These are phyloP conservation scores for Dreissena rostriformis DNA, from an alignment of 1,140 invertebrate genomes.

Conservation along the genomic window DNA sequence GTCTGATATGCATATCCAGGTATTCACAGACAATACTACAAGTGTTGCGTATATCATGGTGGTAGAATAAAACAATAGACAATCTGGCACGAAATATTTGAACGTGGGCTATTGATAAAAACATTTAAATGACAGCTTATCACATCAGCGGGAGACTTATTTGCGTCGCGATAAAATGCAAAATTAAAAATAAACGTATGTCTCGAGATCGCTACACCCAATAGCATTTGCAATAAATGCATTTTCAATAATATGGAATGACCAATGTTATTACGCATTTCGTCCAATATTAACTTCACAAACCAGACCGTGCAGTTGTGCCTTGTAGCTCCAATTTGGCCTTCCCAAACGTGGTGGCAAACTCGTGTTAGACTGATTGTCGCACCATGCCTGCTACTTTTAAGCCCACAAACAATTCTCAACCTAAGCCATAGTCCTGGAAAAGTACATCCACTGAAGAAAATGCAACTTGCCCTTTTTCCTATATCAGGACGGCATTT, in stretches of 20 bases:
- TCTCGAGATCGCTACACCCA: not conserved
- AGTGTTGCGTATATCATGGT: too few species aligned
- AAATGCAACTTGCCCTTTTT: not conserved
- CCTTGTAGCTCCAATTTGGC: not conserved
- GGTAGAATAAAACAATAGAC: conserved; percentile 2
- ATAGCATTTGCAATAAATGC: not conserved
- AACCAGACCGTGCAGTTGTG: not conserved
- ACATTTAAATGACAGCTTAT: not conserved
- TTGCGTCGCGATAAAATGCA: conserved; percentile 6
- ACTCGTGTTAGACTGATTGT: not conserved
- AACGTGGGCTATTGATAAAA: not conserved
- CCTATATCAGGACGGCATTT: not conserved
- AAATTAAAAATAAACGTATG: not conserved
- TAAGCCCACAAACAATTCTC: not conserved
- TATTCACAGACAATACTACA: too few species aligned
- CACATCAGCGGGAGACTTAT: not conserved
- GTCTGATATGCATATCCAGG: not conserved
- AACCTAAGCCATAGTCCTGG: not conserved
- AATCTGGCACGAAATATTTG: not conserved
- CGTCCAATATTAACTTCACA: too few species aligned
- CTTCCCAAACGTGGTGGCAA: not conserved
- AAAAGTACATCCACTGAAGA: not conserved
- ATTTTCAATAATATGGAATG: not conserved
- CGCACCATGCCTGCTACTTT: not conserved
- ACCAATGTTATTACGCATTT: not conserved